Conservation (phyloP, 2,797 vertebrate species). For the Apodemus agrarius region DNA sequence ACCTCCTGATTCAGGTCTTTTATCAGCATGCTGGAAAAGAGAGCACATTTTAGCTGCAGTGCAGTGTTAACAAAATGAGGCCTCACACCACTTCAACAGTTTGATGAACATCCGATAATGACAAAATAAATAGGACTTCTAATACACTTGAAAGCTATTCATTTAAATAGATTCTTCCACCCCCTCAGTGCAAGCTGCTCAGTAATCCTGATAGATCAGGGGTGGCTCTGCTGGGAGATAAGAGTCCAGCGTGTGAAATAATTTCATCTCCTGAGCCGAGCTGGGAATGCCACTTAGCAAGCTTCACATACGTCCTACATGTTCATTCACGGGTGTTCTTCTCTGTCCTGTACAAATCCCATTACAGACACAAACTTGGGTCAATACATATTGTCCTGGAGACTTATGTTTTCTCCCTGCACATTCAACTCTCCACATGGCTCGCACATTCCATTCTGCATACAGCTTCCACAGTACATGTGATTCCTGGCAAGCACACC, state of each 20-base stretch:
- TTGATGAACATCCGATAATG: constrained; percentile 51
- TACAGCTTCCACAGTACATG: rapidly evolving
- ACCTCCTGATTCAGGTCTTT: background rate
- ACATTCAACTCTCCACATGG: background rate
- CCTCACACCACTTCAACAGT: constrained; percentile 41
- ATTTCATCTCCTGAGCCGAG: constrained; percentile 78
- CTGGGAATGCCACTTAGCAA: constrained; percentile 76
- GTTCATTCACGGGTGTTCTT: background rate
- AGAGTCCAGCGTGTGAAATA: constrained; percentile 82
- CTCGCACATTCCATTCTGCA: background rate
- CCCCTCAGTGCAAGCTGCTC: constrained; percentile 83
- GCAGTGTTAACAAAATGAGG: background rate
- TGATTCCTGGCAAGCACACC: background rate
- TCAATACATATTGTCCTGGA: background rate
- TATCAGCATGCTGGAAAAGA: background rate
- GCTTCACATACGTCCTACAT: background rate
- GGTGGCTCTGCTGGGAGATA: constrained; percentile 82
- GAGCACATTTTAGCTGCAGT: constrained; percentile 35
- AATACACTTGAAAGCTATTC: constrained; percentile 84
- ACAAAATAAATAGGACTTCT: constrained; percentile 79
- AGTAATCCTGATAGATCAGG: constrained; percentile 86
- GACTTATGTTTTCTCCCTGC: rapidly evolving
- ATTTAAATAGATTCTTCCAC: constrained; percentile 83
- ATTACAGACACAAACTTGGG: background rate
- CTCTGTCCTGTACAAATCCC: background rate